Evolutionary conservation across 2,888 invertebrate genomes (phyloP).

Genomic region (Micropterix aruncella): DNA sequence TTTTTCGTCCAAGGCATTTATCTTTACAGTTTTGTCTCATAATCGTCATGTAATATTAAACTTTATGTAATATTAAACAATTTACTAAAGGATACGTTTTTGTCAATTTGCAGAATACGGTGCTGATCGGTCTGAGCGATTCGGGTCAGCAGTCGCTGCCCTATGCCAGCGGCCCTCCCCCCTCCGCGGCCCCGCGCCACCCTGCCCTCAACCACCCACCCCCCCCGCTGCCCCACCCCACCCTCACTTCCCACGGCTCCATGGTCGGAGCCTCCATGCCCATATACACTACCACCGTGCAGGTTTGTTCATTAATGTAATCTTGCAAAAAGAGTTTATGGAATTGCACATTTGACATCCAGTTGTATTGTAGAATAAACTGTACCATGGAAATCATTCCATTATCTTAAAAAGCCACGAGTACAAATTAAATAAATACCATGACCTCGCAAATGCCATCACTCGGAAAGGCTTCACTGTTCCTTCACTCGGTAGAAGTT

Average conservation of each 20-base stretch:
- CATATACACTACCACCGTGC: neutral
- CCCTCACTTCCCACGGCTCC: neutral
- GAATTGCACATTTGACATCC: no score
- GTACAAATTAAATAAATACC: no score
- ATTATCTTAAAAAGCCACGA: no score
- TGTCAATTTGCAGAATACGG: neutral
- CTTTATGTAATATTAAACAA: no score
- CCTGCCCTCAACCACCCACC: neutral
- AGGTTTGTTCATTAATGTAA: neutral
- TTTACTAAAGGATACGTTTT: no score
- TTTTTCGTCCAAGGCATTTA: neutral
- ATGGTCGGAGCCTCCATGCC: neutral
- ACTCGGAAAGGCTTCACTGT: no score
- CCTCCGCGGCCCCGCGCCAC: constrained; percentile 18
- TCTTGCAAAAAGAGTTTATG: no score
- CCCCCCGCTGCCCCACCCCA: neutral
- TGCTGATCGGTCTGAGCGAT: neutral
- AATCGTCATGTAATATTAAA: neutral
- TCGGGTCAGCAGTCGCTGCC: neutral
- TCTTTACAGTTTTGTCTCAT: neutral
- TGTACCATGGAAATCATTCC: no score
- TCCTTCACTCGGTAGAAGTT: no score
- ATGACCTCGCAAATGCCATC: no score
- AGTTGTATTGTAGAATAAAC: no score
- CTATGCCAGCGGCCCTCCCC: constrained; percentile 12